Conservation (phyloP, 1,140 invertebrate genomes). For the Tetramorium alpestre region DNA sequence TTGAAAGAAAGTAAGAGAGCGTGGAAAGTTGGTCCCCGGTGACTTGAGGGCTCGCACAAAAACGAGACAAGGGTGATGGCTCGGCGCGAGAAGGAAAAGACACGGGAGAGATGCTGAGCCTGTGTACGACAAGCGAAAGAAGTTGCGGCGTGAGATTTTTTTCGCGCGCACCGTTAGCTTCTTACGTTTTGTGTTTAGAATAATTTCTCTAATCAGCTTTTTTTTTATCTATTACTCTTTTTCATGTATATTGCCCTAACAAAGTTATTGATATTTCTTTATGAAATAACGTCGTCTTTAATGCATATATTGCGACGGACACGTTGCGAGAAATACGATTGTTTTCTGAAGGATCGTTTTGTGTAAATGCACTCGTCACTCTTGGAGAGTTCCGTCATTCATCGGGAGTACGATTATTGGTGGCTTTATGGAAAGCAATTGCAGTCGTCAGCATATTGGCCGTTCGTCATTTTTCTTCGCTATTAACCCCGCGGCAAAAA, state of each 20-base stretch:
- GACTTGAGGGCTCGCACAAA: neutral
- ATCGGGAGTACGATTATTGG: constrained; percentile 23
- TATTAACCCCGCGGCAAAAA: constrained; percentile 11
- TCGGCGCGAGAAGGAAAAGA: neutral
- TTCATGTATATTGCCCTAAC: neutral
- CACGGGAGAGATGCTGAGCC: neutral
- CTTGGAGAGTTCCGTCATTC: neutral
- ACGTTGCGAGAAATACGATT: neutral
- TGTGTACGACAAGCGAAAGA: neutral
- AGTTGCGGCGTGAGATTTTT: neutral
- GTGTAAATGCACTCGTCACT: neutral
- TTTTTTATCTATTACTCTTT: neutral
- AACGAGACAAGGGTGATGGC: constrained; percentile 9
- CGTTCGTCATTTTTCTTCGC: constrained; percentile 23
- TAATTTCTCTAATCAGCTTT: constrained; percentile 3
- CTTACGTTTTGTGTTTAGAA: neutral
- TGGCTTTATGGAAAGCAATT: constrained; percentile 22
- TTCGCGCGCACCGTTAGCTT: neutral
- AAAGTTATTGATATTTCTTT: neutral
- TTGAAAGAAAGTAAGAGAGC: constrained; percentile 11
- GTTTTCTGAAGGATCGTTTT: neutral
- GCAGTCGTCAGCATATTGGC: constrained; percentile 11
- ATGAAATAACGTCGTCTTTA: neutral
- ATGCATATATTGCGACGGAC: neutral
- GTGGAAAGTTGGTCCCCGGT: constrained; percentile 5